A percentile compares a stretch with the other conserved stretches of the same genome.
Conservation (phyloP, 2,113 vertebrate genomes). For the Macheiramphus alcinus region DNA sequence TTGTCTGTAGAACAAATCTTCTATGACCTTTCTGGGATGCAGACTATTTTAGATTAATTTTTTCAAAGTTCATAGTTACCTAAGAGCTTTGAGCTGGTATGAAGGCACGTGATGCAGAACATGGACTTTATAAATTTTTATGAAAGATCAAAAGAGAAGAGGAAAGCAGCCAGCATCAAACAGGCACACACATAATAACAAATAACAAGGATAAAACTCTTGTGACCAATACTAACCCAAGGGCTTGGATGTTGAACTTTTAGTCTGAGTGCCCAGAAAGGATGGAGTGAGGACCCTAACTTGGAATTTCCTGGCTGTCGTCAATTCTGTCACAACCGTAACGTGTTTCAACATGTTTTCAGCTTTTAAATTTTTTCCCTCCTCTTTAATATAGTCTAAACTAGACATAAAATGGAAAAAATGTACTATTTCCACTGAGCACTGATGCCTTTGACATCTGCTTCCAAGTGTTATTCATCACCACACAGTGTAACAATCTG, state of each 20-base stretch:
- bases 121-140: background rate
- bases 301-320: slow-evolving; percentile 59
- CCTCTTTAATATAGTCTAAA: slow-evolving; percentile 64
- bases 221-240: slow-evolving; percentile 11
- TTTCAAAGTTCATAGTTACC: background rate
- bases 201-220: background rate
- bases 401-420: slow-evolving; percentile 73
- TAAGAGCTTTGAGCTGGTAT: background rate
- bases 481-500: slow-evolving; percentile 58
- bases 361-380: slow-evolving; percentile 57
- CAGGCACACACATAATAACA: background rate
- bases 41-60: background rate
- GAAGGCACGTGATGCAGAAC: background rate
- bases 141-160: slow-evolving; percentile 21
- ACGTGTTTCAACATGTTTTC: slow-evolving; percentile 64
- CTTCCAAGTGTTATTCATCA: slow-evolving; percentile 78
- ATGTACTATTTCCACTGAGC: slow-evolving; percentile 66
- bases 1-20: slow-evolving; percentile 18
- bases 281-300: slow-evolving; percentile 41
- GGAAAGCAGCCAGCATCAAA: background rate
- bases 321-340: slow-evolving; percentile 44
- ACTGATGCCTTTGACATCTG: slow-evolving; percentile 70
- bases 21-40: background rate
- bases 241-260: background rate
- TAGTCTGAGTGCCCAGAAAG: slow-evolving; percentile 27